Evolutionary conservation across 1,140 invertebrate genomes (phyloP).

Genomic region (Agrilus planipennis): DNA sequence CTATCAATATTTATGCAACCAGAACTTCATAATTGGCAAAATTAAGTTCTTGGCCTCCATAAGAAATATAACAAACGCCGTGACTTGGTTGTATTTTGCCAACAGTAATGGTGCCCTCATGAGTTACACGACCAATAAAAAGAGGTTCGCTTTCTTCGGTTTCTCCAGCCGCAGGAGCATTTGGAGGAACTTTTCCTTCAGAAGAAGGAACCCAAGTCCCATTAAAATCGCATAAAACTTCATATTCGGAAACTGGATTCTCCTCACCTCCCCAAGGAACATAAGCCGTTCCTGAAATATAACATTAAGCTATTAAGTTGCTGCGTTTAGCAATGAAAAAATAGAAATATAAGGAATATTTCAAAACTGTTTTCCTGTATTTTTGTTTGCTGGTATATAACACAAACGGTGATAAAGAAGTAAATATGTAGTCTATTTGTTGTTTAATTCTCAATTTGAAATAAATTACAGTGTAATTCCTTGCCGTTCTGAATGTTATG

Average conservation of each 20-base stretch:
- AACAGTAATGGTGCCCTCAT: constrained; percentile 52
- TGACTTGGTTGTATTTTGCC: constrained; percentile 67
- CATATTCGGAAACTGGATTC: constrained; percentile 59
- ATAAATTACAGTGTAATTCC: no score
- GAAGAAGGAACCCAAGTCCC: constrained; percentile 30
- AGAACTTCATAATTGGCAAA: constrained; percentile 65
- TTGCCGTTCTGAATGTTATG: no score
- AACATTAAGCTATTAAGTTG: no score
- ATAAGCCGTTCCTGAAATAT: constrained; percentile 61
- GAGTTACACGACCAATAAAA: constrained; percentile 52
- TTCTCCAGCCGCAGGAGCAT: constrained; percentile 60
- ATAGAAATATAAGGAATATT: no score
- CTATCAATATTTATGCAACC: constrained; percentile 34
- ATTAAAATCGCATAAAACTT: constrained; percentile 41
- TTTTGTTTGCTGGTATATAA: no score
- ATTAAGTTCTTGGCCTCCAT: constrained; percentile 53
- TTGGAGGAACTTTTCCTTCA: constrained; percentile 53
- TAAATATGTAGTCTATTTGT: no score
- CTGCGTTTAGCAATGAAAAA: no score
- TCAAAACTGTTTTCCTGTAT: no score
- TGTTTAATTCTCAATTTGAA: no score
- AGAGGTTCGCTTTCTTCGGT: constrained; percentile 63
- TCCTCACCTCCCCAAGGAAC: constrained; percentile 70
- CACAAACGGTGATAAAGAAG: no score
- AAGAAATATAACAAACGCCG: constrained; percentile 59